Base-by-base conservation (phyloP, 2,888 invertebrate genomes). In the Cataglyphis rosenhaueri region DNA sequence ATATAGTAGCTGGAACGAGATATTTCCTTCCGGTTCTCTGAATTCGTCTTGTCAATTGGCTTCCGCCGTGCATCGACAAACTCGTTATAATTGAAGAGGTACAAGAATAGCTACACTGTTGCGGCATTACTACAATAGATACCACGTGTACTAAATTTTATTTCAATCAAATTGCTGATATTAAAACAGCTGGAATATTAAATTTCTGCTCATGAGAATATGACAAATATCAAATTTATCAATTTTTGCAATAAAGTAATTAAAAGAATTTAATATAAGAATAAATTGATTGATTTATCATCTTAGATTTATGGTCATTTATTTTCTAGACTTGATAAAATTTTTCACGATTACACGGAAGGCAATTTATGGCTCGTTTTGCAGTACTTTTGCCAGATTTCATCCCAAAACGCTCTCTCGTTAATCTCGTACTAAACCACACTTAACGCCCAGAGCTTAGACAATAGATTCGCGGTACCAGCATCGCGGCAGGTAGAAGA, bases 1-100 rank as follows among this genome's bases (percentile, higher is more conserved):
- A 52, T n/a, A 52, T 48, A 81, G 84, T 32, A 32, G 25, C 1
- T 25, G 1, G 25, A 25, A 25, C 25, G 25, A 85, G 83, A 79
- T 78, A 84, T 84, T 84, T 78, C 81, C 81, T 79, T 71, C 84
- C 59, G 81, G 74, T 75, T 81, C 68, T 83, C 65, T 21, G 61
- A 79, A 68, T 32, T 57, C 38, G 70, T 9, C 62, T 81, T 25
- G 25, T 25, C 81, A 66, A 85, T 81, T 64, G 81, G 55, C 35
- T 61, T 68, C 32, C 12, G 21, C 15, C 82, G 55, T 38, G 35
- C 59, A 61, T 61, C 57, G 55, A 44, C 83, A 64, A 75, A 83
- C 83, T 85, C 87, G 76, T 76, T 82, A 48, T 78, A 82, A 83
- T 85, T 88, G 78, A 79, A 79, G 32, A 44, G 61, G 59, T 18